Conservation (phyloP, 2,797 vertebrate species). For the Epinephelus awoara region DNA sequence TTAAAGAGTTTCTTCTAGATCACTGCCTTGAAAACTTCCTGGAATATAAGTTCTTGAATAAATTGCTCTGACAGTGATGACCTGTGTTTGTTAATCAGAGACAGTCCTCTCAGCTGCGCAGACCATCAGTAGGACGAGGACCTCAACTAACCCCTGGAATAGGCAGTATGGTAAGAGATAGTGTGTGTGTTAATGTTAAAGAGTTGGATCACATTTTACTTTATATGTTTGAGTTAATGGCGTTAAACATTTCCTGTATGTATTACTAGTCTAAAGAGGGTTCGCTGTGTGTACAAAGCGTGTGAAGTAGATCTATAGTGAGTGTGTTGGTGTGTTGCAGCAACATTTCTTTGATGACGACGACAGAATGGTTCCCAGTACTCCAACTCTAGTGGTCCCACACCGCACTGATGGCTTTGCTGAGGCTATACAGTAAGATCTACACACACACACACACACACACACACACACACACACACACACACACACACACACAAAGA, state of each 20-base stretch:
- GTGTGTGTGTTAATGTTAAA: not conserved
- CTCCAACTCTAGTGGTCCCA: conserved; percentile 96
- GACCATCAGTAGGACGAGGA: conserved; percentile 93
- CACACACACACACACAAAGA: not conserved
- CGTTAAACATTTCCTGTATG: not conserved
- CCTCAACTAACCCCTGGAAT: conserved; percentile 96
- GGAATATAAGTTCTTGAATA: not conserved
- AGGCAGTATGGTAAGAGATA: conserved; percentile 90
- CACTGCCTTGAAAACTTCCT: not conserved
- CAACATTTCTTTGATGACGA: conserved; percentile 99
- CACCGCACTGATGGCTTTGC: conserved; percentile 99
- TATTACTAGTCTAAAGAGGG: not conserved
- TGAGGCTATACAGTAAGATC: conserved; percentile 97
- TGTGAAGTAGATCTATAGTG: not conserved
- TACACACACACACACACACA: not conserved
- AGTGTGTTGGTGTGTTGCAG: conserved; percentile 71
- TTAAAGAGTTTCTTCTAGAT: too few relatives aligned
- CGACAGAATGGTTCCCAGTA: conserved; percentile 98
- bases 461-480: not conserved
- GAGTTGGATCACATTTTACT: not conserved
- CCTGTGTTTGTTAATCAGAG: conserved; percentile 70
- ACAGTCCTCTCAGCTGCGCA: conserved; percentile 85
- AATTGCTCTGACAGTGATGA: not conserved
- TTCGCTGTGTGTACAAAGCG: not conserved
- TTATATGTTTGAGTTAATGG: not conserved